Evolutionary conservation across 1,140 invertebrate genomes (phyloP), one percentile per base, ranked within the genome.

Genomic region (Drosophila yakuba): DNA sequence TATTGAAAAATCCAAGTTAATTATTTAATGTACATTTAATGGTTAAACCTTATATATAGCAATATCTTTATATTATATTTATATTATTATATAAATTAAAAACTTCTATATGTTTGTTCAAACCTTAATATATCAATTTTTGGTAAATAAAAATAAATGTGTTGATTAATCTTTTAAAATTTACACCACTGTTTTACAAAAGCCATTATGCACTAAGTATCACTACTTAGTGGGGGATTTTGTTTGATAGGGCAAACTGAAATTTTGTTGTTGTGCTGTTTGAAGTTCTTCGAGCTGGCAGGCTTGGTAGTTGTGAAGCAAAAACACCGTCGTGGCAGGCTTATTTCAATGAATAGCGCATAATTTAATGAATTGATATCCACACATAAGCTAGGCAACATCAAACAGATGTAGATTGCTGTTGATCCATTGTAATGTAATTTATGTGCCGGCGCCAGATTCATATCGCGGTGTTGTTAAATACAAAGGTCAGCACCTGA

Each of bases 301-400:
- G 8, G 28, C 62, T 54, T 50, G 39, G 61, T 59, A 80, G 72
- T 74, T 71, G 71, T 59, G 71, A 59, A 83, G 71, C 66, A 71
- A 83, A 52, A 74, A 58, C 67, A 60, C 23, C 56, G 57, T 47
- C 12, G 44, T 39, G 41, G 45, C 28, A 52, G 39, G 68, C 79
- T 69, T 81, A 81, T 86, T 78, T 89, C 61, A 83, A 79, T 88
- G 86, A 60, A 69, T 69, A 64, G 68, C 60, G 63, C 71, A 75
- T 71, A 59, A 47, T 76, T 86, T 89, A 88, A 88, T 88, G 83
- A 88, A 88, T 88, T 88, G 83, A 77, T 80, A 83, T 83, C 61
- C 58, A 60, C 80, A 83, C 66, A 44, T 66, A 44, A 50, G 62
- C n/a, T 17, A 52, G 38, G 41, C 43, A 60, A 57, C 78, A 68